A percentile compares a stretch with the other conserved stretches of the same genome.
phyloP scores from a whole-genome alignment of 2,797 vertebrate species.

The Silurus lanzhouensis region DNA sequence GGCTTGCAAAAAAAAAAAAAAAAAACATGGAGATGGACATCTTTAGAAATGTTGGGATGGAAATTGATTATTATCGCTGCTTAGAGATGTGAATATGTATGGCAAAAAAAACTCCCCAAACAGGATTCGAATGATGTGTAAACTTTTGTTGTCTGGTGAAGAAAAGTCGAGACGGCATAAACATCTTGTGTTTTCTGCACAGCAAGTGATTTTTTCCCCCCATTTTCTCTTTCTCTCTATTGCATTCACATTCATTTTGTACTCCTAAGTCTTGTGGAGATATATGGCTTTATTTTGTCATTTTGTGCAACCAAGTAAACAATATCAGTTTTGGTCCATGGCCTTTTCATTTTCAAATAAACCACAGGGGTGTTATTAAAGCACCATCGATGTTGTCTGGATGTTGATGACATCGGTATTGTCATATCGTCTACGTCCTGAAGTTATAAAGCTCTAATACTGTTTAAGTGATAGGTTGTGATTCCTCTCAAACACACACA shows the following conservation, averaged over 20 bases:
- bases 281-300: conserved; percentile 44
- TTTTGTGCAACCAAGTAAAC: conserved; percentile 47
- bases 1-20: conserved; percentile 9
- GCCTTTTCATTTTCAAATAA: conserved; percentile 21
- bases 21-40: neutral
- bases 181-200: neutral
- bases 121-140: neutral
- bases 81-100: neutral
- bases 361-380: conserved; percentile 25
- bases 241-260: neutral
- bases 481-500: neutral
- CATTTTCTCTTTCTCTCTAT: neutral
- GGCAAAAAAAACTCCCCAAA: neutral
- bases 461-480: conserved; percentile 33
- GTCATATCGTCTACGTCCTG: neutral
- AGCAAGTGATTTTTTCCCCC: too few relatives aligned
- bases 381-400: conserved; percentile 31
- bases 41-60: conserved; percentile 19
- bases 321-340: conserved; percentile 53
- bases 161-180: neutral
- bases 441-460: conserved; percentile 51
- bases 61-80: neutral
- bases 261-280: neutral
- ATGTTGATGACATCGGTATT: conserved; percentile 13
- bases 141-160: conserved; percentile 1